These are phyloP conservation scores for Bettongia penicillata DNA, from an alignment of 2,113 vertebrate species.

Conservation along the genomic window DNA sequence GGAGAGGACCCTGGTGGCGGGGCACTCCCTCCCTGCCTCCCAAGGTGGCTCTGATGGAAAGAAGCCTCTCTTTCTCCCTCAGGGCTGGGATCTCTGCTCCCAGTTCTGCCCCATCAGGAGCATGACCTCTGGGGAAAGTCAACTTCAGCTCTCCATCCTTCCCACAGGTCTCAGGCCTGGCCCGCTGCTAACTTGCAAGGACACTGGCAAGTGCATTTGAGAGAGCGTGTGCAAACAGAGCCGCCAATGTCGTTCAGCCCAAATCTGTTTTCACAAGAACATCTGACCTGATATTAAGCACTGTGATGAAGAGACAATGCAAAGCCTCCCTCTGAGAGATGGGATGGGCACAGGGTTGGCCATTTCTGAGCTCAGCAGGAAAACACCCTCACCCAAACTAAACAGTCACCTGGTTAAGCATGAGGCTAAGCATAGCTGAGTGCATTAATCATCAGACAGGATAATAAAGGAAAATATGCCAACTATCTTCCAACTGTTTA, in stretches of 20 bases:
- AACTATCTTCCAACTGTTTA: slow-evolving; percentile 70
- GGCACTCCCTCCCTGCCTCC: neutral
- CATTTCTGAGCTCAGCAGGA: slow-evolving; percentile 53
- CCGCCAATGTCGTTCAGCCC: slow-evolving; percentile 57
- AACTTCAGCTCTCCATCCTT: neutral
- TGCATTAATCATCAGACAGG: slow-evolving; percentile 73
- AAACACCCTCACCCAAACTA: slow-evolving; percentile 68
- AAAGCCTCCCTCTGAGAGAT: slow-evolving; percentile 64
- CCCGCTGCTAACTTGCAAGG: neutral
- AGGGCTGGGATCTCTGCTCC: neutral
- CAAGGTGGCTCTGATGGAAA: neutral
- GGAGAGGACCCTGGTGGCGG: neutral
- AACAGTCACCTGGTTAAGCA: slow-evolving; percentile 72
- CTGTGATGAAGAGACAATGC: slow-evolving; percentile 72
- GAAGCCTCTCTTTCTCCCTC: neutral
- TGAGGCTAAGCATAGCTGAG: slow-evolving; percentile 71
- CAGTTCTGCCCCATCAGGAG: neutral
- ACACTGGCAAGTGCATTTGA: slow-evolving; percentile 25
- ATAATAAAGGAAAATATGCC: slow-evolving; percentile 67
- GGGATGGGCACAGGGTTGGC: slow-evolving; percentile 55
- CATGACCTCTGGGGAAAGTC: neutral
- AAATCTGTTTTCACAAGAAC: slow-evolving; percentile 69
- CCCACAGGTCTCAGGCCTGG: neutral
- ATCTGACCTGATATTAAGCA: slow-evolving; percentile 66
- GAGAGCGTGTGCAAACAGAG: slow-evolving; percentile 31